Evolutionary conservation across 2,888 invertebrate species (phyloP).

Genomic region (Cephus spinipes): DNA sequence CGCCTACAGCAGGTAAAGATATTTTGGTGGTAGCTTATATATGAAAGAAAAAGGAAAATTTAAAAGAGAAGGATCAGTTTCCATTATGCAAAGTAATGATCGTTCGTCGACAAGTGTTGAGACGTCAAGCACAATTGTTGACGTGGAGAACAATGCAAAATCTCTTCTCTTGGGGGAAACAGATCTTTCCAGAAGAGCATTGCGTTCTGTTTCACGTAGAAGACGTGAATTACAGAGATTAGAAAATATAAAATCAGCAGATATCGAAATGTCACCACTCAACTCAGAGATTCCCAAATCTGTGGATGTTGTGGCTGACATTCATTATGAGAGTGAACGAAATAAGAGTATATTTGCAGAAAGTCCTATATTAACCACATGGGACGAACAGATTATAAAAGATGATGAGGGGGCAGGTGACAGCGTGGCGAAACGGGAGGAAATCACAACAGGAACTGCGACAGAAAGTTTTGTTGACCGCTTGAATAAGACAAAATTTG

Average conservation of each 20-base stretch:
- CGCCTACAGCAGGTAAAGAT: too few relatives aligned
- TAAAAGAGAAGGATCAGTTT: too few relatives aligned
- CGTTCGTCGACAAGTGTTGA: too few relatives aligned
- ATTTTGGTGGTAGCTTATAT: too few relatives aligned
- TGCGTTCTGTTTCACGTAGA: not conserved
- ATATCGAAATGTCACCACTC: conserved; percentile 17
- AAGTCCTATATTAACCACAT: not conserved
- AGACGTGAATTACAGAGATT: not conserved
- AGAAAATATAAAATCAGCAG: conserved; percentile 18
- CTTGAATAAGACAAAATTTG: not conserved
- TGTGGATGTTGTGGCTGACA: conserved; percentile 48
- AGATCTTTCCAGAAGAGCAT: too few relatives aligned
- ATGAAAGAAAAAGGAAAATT: too few relatives aligned
- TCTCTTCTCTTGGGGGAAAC: too few relatives aligned
- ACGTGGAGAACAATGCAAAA: conserved; percentile 5
- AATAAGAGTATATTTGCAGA: not conserved
- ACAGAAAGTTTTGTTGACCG: not conserved
- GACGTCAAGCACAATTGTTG: conserved; percentile 4
- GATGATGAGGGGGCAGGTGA: not conserved
- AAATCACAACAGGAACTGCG: conserved; percentile 28
- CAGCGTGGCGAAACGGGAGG: conserved; percentile 20
- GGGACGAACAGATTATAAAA: not conserved
- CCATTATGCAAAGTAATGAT: too few relatives aligned
- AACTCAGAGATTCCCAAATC: conserved; percentile 16
- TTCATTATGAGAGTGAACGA: conserved; percentile 36